Evolutionary conservation across 2,888 invertebrate genomes (phyloP), one percentile per base, ranked within the genome.

Genomic region (Julus scandinavius): DNA sequence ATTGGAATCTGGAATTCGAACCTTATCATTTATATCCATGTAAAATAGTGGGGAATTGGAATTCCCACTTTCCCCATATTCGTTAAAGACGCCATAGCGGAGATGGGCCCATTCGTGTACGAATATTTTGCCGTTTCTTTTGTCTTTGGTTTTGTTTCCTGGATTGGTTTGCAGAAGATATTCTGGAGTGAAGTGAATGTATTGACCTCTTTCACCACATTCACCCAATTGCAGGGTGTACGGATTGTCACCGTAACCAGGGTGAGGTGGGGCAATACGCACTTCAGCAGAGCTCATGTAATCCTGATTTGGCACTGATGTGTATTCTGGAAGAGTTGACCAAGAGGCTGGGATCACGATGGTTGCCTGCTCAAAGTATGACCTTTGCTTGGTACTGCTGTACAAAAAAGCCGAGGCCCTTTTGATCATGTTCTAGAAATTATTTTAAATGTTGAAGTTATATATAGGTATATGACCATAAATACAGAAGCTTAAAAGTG

Each of bases 331-430:
- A 2, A 29, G 45, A 49, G 72, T 58, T 54, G 54, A 54, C 92
- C 92, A 92, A 7, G 90, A 90, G 85, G 90, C 89, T 0, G 92
- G 92, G 2, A 92, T 89, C 0, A 92, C 90, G 41, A 92, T 91
- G n/a, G 90, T 91, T 9, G 92, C 91, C 85, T 91, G 91, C 86
- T 91, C 90, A 88, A 92, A 92, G 88, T 90, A 90, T 5, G 90
- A 88, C n/a, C 89, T 87, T 3, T 90, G 87, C 17, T 91, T 90
- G 6, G 92, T 92, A 13, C 91, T 91, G 85, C 89, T 90, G 89
- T 91, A 91, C 1, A 92, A 89, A 0, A 90, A 90, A 6, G 85
- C 86, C 0, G 92, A 92, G 0, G 91, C 91, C 20, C 89, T 90
- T 0, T 90, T 90, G 84, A 92, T 90, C 49, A 91, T 89, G 0